These are phyloP conservation scores for Margaritifera margaritifera DNA, from an alignment of 2,888 invertebrate species.

Conservation along the genomic window DNA sequence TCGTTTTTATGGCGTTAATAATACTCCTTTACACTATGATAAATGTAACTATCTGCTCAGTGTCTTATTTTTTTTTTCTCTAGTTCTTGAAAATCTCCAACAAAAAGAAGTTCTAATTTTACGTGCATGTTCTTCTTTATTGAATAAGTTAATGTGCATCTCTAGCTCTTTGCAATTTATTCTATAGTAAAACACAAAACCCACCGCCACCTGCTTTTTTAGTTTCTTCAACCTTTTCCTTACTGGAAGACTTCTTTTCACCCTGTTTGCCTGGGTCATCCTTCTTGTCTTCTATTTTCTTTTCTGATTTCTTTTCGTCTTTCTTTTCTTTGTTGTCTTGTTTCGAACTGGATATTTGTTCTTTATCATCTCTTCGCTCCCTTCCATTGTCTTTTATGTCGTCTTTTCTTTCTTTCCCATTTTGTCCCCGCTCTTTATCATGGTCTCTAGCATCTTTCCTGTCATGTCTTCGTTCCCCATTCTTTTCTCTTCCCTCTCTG, in stretches of 20 bases:
- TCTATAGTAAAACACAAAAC: neutral
- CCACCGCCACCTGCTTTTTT: neutral
- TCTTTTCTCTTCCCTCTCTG: neutral
- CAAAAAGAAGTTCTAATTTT: too few relatives aligned
- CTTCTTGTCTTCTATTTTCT: neutral
- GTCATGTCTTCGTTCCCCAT: neutral
- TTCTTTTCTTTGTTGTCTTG: too few relatives aligned
- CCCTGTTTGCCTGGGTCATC: neutral
- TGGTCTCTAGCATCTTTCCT: neutral
- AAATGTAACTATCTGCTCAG: too few relatives aligned
- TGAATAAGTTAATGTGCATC: too few relatives aligned
- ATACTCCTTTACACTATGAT: too few relatives aligned
- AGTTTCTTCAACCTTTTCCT: neutral
- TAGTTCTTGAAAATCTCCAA: too few relatives aligned
- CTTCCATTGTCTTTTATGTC: neutral
- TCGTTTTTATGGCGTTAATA: too few relatives aligned
- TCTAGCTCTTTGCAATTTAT: too few relatives aligned
- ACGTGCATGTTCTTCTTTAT: too few relatives aligned
- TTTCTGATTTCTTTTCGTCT: too few relatives aligned
- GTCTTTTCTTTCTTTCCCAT: neutral
- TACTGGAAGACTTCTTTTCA: neutral
- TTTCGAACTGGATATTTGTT: neutral
- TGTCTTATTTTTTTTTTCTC: too few relatives aligned
- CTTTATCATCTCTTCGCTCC: conserved; percentile 1
- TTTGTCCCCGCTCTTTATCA: neutral